Base-by-base conservation (phyloP, 2,113 vertebrate genomes). In the Odocoileus hemionus region DNA sequence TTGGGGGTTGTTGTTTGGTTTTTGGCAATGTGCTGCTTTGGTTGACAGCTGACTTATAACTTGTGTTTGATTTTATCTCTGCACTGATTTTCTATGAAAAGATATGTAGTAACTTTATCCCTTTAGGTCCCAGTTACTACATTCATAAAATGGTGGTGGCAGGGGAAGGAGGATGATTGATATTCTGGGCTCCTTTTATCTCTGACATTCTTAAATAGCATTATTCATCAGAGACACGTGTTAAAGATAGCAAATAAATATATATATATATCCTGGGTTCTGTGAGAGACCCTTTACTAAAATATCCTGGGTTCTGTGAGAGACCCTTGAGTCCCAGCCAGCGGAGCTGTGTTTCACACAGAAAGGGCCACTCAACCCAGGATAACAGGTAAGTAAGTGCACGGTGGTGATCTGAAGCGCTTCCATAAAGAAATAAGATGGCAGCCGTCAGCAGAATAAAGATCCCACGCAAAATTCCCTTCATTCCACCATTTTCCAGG, bases 341-440 rank as follows among this genome's bases (percentile, higher is more conserved):
- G 91, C 54, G 83, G 94, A 93, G 70, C 80, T 89, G 67, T 39
- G 61, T 17, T 82, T 91, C 60, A 61, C 33, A 79, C 55, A 45
- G 86, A 94, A 39, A 96, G 33, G 85, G 80, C 58, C 15, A 47
- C 78, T 91, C 70, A 93, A 91, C 90, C 93, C 93, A 95, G 28
- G n/a, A 43, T 11, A 87, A 4, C 21, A 64, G 54, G 28, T 14
- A 91, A 64, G 70, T 19, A 91, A 64, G 70, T 19, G 7, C 57
- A 80, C 54, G 67, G 67, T 80, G 82, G 90, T 84, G n/a, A 28
- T 16, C 95, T 57, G 45, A 94, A 76, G 50, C 1, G 14, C 52
- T 95, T 95, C 61, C 39, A 74, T 80, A 92, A 70, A 74, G 39
- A 26, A 82, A 11, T 54, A 79, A 93, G 50, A 57, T 61, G 30